Percentiles rank a stretch among this genome's conserved stretches.
phyloP scores from a whole-genome alignment of 2,113 vertebrate species.

The Zonotrichia leucophrys region DNA sequence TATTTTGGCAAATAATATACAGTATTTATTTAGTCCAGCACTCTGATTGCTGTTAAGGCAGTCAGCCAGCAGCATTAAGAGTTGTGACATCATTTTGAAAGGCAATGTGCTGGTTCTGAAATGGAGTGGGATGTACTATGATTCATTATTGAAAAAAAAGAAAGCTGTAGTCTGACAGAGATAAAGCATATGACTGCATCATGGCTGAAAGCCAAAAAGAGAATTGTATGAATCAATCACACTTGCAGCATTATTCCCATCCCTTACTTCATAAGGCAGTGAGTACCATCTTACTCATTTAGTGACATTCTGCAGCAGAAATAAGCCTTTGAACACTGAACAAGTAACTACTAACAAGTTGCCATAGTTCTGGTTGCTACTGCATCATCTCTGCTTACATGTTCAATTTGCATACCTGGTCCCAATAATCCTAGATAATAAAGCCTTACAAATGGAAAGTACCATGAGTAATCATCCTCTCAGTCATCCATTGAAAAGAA shows the following conservation, averaged over 20 bases:
- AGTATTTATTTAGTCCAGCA: constrained; percentile 71
- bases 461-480: constrained; percentile 15
- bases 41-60: constrained; percentile 65
- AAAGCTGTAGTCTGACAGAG: constrained; percentile 51
- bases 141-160: constrained; percentile 15
- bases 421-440: constrained; percentile 37
- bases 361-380: neutral
- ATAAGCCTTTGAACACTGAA: constrained; percentile 19
- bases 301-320: constrained; percentile 5
- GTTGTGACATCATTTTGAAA: constrained; percentile 66
- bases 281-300: constrained; percentile 48
- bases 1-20: constrained; percentile 71
- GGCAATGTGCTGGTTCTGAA: constrained; percentile 56
- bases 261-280: constrained; percentile 6
- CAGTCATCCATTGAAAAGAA: neutral
- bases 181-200: constrained; percentile 57
- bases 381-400: neutral
- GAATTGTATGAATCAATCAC: constrained; percentile 41
- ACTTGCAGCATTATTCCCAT: constrained; percentile 30
- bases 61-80: constrained; percentile 63
- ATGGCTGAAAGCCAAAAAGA: constrained; percentile 37
- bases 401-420: neutral
- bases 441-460: constrained; percentile 41
- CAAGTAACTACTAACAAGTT: constrained; percentile 23
- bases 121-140: constrained; percentile 57